Base-by-base conservation (phyloP, 1,140 invertebrate species). In the Solenopsis fugax region DNA sequence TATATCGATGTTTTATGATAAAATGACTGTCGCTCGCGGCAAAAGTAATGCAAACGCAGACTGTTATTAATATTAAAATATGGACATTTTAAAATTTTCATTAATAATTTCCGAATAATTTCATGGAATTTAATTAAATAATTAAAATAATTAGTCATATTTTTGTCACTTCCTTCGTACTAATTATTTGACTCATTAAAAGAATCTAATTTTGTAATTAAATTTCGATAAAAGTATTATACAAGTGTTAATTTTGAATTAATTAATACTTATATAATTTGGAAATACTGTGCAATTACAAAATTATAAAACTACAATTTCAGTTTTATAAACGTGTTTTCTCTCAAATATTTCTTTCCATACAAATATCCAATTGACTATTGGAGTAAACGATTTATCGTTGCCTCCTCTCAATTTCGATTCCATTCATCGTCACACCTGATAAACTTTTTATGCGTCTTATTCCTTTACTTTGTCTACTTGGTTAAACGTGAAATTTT, bases 401-500 rank as follows among this genome's bases (percentile, higher is more conserved):
- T 48, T 60, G 80, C 9, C 37, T 48, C 24, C 13, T 41, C 54
- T 41, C 54, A 73, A 54, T 41, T 75, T 84, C 41, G 12, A 37
- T 56, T 75, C 67, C 52, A 82, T 82, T 82, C 54, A 82, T 60
- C 54, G 41, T 73, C 69, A 24, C 62, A 48, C n/a, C 29, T 84
- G 21, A 71, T 81, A 75, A 84, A 84, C 24, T 62, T 82, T 84
- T 84, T 75, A 73, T 48, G 48, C 41, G 41, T 73, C 18, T 71
- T 82, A 80, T 84, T 62, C 45, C 56, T 82, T 84, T 48, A 37
- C 24, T 71, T 48, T 52, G 41, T 41, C 67, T 48, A 72, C 41
- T 82, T 24, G 65, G 65, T 58, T 84, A 84, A 84, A 84, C 54
- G 80, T 50, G 69, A 84, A 84, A 84, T 84, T 84, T 84, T 13